Conservation (phyloP, 2,888 invertebrate species). For the Xestia c-nigrum region DNA sequence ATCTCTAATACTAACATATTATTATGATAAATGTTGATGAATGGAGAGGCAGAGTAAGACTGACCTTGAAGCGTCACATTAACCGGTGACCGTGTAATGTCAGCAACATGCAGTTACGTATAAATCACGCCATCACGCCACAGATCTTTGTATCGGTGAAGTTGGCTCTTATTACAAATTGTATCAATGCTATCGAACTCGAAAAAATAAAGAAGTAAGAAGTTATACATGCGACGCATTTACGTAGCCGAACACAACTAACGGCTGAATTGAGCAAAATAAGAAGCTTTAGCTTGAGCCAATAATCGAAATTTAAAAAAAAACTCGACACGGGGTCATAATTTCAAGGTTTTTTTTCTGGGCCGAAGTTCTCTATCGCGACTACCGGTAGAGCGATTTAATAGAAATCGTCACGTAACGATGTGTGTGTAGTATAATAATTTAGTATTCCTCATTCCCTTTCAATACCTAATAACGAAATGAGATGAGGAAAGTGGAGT, state of each 20-base stretch:
- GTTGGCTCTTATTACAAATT: neutral
- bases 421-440: no score
- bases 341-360: no score
- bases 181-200: neutral
- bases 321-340: no score
- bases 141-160: neutral
- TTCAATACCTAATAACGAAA: no score
- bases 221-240: neutral
- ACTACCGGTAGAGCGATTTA: no score
- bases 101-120: neutral
- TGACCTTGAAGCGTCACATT: neutral
- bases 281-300: neutral
- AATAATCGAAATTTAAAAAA: neutral
- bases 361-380: no score
- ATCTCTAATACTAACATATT: neutral
- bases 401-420: no score
- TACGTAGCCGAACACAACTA: neutral
- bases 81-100: neutral
- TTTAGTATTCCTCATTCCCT: no score
- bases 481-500: no score
- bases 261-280: neutral
- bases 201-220: neutral
- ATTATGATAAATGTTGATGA: neutral
- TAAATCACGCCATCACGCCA: neutral
- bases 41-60: neutral